These are phyloP conservation scores for Drosophila bocqueti DNA, from an alignment of 1,140 invertebrate species.

Conservation along the genomic window DNA sequence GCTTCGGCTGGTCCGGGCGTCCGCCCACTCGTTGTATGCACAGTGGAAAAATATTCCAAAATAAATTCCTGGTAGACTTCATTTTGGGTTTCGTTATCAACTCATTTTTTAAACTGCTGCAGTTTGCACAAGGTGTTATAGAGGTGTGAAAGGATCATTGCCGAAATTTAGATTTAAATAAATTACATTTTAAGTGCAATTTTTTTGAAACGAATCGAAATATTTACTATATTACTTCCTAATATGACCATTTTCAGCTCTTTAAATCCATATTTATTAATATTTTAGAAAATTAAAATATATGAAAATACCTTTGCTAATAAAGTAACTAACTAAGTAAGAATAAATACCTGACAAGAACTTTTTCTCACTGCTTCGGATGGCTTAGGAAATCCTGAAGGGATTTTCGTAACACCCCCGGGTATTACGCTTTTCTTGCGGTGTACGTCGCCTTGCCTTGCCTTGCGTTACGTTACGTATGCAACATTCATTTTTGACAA, in stretches of 20 bases:
- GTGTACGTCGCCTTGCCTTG: slow-evolving; percentile 48
- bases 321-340: not conserved
- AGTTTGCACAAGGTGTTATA: too few relatives aligned
- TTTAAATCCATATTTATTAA: too few relatives aligned
- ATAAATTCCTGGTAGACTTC: not conserved
- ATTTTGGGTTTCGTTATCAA: too few relatives aligned
- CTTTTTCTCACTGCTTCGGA: not conserved
- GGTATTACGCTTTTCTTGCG: slow-evolving; percentile 22
- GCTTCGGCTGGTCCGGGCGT: slow-evolving; percentile 22
- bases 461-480: slow-evolving; percentile 69
- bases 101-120: too few relatives aligned
- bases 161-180: too few relatives aligned
- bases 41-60: not conserved
- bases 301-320: not conserved
- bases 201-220: too few relatives aligned
- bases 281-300: not conserved
- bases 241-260: too few relatives aligned
- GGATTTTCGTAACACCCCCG: not conserved
- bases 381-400: not conserved
- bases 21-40: slow-evolving; percentile 15
- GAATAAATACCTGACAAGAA: not conserved
- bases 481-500: slow-evolving; percentile 83
- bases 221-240: too few relatives aligned
- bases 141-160: too few relatives aligned
- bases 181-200: too few relatives aligned